Percentiles rank a stretch among this genome's conserved stretches.
These are phyloP conservation scores for Hanleya hanleyi DNA, from an alignment of 2,888 invertebrate genomes.

Conservation along the genomic window DNA sequence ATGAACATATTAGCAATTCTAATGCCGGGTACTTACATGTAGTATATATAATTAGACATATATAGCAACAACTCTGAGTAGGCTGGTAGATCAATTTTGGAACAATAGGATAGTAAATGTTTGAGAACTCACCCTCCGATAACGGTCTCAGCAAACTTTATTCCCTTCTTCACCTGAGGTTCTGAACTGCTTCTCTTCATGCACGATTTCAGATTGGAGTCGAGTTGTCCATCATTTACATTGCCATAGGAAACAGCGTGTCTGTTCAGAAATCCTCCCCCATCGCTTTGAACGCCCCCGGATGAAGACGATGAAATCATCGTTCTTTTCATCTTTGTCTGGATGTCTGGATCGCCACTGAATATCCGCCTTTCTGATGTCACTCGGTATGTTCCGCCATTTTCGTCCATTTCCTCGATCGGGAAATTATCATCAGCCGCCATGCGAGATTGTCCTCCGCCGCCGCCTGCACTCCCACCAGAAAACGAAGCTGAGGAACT, in stretches of 20 bases:
- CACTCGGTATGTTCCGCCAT: neutral
- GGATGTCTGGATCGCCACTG: neutral
- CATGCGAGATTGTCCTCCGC: neutral
- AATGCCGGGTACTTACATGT: too few species aligned
- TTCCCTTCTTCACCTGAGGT: constrained; percentile 58
- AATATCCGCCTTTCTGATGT: neutral
- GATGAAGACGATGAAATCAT: neutral
- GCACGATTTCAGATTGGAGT: constrained; percentile 55
- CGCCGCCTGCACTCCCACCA: neutral
- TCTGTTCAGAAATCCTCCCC: constrained; percentile 16
- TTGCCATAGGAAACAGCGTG: constrained; percentile 17
- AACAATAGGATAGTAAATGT: too few species aligned
- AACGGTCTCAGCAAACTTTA: constrained; percentile 68
- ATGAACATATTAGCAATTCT: too few species aligned
- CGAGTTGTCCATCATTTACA: constrained; percentile 2
- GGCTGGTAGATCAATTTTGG: too few species aligned
- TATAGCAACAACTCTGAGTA: too few species aligned
- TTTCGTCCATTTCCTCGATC: neutral
- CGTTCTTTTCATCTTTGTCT: neutral
- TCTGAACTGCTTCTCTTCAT: constrained; percentile 64
- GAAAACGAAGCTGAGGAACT: too few species aligned
- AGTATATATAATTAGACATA: too few species aligned
- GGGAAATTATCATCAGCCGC: neutral
- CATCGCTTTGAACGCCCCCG: neutral
- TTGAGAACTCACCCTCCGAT: constrained; percentile 58